Percentiles rank a stretch among this genome's conserved stretches.
These are phyloP conservation scores for Yasuhikotakia modesta DNA, from an alignment of 2,797 vertebrate species.

Conservation along the genomic window DNA sequence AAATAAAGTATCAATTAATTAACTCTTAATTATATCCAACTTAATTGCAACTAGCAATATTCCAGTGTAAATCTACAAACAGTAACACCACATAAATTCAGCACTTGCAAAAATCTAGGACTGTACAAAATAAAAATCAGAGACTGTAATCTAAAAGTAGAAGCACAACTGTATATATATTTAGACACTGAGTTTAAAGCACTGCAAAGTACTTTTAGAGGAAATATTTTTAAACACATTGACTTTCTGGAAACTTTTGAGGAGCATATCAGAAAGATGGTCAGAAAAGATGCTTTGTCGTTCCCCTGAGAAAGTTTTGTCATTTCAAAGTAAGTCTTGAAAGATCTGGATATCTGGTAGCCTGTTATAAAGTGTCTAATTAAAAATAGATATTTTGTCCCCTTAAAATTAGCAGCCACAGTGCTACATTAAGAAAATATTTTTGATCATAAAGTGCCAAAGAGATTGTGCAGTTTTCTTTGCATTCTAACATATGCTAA, in stretches of 20 bases:
- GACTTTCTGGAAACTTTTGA: neutral
- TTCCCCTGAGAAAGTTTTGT: constrained; percentile 29
- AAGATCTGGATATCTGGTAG: constrained; percentile 28
- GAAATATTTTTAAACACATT: constrained; percentile 21
- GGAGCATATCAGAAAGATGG: too few relatives aligned
- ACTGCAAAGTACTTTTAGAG: constrained; percentile 44
- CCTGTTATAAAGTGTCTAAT: too few relatives aligned
- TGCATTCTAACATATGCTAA: constrained; percentile 71
- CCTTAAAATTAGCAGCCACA: constrained; percentile 56
- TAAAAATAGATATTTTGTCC: neutral
- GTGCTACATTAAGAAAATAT: constrained; percentile 56
- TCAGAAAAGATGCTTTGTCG: constrained; percentile 37
- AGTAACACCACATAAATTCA: constrained; percentile 31
- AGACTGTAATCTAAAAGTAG: constrained; percentile 48
- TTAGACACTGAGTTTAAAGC: constrained; percentile 35
- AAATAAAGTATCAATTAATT: too few relatives aligned
- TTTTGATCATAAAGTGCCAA: constrained; percentile 80
- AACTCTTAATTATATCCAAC: constrained; percentile 26
- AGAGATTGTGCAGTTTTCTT: constrained; percentile 81
- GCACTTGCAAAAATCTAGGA: constrained; percentile 49
- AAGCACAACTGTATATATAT: constrained; percentile 32
- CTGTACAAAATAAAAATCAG: constrained; percentile 36
- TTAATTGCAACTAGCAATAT: constrained; percentile 42
- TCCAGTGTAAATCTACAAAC: constrained; percentile 47
- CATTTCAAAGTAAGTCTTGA: constrained; percentile 13